These are phyloP conservation scores for Doryteuthis pealeii DNA, from an alignment of 1,140 invertebrate species.

Conservation along the genomic window DNA sequence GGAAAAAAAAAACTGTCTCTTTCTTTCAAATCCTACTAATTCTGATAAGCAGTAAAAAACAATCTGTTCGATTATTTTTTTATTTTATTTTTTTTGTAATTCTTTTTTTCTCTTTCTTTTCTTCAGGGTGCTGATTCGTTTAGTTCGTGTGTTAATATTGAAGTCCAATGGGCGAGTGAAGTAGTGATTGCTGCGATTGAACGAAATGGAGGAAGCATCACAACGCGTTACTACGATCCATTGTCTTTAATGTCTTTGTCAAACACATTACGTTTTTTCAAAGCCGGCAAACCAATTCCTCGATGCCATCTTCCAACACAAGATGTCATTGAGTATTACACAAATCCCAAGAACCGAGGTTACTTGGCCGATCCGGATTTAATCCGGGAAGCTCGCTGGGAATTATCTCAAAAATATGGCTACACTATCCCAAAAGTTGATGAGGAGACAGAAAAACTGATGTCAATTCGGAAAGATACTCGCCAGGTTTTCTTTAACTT, in stretches of 20 bases:
- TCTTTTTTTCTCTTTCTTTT: slow-evolving; percentile 39
- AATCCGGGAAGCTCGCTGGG: slow-evolving; percentile 72
- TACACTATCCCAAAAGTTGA: slow-evolving; percentile 73
- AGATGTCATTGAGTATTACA: slow-evolving; percentile 87
- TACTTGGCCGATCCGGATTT: slow-evolving; percentile 94
- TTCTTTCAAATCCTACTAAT: no score
- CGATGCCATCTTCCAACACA: slow-evolving; percentile 85
- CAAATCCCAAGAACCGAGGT: slow-evolving; percentile 78
- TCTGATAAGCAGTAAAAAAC: no score
- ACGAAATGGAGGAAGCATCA: slow-evolving; percentile 89
- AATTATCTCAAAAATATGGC: slow-evolving; percentile 93
- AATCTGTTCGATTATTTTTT: no score
- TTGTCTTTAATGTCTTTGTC: slow-evolving; percentile 72
- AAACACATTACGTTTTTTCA: slow-evolving; percentile 83
- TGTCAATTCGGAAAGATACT: slow-evolving; percentile 78
- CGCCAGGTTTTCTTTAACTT: slow-evolving; percentile 93
- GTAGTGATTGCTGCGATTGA: slow-evolving; percentile 94
- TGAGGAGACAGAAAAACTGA: slow-evolving; percentile 68
- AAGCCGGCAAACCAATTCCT: slow-evolving; percentile 82
- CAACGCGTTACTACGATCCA: slow-evolving; percentile 90
- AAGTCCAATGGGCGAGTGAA: slow-evolving; percentile 95
- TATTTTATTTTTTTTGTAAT: no score
- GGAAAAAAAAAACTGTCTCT: no score
- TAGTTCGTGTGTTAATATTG: slow-evolving; percentile 89
- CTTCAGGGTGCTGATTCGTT: slow-evolving; percentile 81